Evolutionary conservation across 1,140 invertebrate species (phyloP).

Genomic region (Drosophila burlai): DNA sequence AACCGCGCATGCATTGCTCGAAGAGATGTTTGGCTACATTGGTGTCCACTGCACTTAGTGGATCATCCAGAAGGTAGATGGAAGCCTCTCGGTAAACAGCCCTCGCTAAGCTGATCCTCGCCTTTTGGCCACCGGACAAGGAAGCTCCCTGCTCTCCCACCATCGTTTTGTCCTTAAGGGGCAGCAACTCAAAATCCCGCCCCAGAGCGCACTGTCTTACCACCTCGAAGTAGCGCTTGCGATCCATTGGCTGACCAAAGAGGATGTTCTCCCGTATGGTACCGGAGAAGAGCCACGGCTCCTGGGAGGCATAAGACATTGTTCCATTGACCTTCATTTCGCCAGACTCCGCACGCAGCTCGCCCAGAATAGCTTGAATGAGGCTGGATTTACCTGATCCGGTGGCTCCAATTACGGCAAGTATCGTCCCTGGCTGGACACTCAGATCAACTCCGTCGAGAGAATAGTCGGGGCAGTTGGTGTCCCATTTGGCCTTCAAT

Average conservation of each 20-base stretch:
- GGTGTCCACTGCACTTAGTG: constrained; percentile 91
- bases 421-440: constrained; percentile 88
- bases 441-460: constrained; percentile 88
- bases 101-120: constrained; percentile 94
- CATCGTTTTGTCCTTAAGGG: constrained; percentile 93
- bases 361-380: constrained; percentile 92
- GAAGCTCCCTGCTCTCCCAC: constrained; percentile 95
- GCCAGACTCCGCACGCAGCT: constrained; percentile 90
- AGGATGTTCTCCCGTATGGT: constrained; percentile 95
- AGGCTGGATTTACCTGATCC: constrained; percentile 92
- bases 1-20: constrained; percentile 89
- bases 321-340: constrained; percentile 90
- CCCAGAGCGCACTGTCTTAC: constrained; percentile 91
- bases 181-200: constrained; percentile 91
- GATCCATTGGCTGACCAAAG: constrained; percentile 92
- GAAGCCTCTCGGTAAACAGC: constrained; percentile 93
- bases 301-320: constrained; percentile 95
- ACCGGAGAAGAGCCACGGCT: constrained; percentile 95
- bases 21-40: constrained; percentile 90
- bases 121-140: constrained; percentile 95
- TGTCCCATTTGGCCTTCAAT: constrained; percentile 75
- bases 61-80: constrained; percentile 94
- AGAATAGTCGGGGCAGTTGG: constrained; percentile 83
- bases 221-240: constrained; percentile 90
- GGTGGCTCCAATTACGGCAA: constrained; percentile 90